Conservation (phyloP, 2,113 vertebrate species). For the Myrmecophaga tridactyla region DNA sequence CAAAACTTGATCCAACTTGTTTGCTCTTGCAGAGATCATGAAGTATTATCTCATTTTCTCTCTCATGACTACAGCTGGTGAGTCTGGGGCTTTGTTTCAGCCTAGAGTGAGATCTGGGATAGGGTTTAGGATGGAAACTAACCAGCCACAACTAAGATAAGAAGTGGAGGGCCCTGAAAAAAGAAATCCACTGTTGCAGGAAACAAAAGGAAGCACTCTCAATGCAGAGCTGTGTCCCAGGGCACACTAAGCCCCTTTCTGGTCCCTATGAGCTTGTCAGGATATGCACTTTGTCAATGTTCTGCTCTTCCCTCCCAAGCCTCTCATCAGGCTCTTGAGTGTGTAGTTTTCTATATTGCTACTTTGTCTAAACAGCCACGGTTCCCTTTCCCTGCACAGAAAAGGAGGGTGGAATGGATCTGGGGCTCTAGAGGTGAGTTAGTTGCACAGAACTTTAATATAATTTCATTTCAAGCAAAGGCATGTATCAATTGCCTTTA, state of each 20-base stretch:
- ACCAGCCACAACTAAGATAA: background rate
- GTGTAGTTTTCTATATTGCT: background rate
- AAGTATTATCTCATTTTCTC: background rate
- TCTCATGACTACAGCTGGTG: slow-evolving; percentile 42
- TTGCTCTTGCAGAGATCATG: background rate
- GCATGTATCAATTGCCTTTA: background rate
- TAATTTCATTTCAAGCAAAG: background rate
- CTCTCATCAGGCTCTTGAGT: too few relatives aligned
- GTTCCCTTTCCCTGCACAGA: background rate
- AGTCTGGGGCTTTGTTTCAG: background rate
- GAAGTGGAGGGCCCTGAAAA: background rate
- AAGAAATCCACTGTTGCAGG: background rate
- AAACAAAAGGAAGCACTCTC: background rate
- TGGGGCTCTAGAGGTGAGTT: background rate
- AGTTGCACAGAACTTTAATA: background rate
- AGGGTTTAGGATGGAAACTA: accelerated
- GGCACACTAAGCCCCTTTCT: background rate
- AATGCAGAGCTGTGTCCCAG: background rate
- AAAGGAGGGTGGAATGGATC: too few relatives aligned
- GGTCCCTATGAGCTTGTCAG: background rate
- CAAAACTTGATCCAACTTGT: background rate
- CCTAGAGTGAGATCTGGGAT: background rate
- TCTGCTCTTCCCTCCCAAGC: background rate
- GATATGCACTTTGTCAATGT: accelerated
- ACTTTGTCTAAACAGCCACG: background rate